Evolutionary conservation across 2,113 vertebrate species (phyloP).

Genomic region (Zosterops hypoxanthus): DNA sequence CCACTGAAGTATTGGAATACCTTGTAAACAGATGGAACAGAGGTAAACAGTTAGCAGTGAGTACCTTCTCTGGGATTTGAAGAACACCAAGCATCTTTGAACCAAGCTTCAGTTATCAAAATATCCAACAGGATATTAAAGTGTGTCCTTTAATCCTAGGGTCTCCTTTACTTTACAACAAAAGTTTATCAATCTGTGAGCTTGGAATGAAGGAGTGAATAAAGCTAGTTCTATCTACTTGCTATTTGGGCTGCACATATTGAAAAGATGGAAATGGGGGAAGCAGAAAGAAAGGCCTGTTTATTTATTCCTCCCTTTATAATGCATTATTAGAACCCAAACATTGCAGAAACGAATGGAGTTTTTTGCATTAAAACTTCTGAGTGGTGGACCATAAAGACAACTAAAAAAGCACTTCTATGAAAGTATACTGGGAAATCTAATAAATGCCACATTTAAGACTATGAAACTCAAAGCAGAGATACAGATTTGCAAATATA

Average conservation of each 20-base stretch:
- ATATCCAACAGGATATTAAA: constrained; percentile 3
- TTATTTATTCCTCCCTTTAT: background rate
- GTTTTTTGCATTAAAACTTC: background rate
- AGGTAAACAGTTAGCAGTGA: background rate
- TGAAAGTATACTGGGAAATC: background rate
- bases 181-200: background rate
- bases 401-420: background rate
- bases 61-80: background rate
- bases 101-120: background rate
- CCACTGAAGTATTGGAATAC: background rate
- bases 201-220: background rate
- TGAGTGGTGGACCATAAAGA: background rate
- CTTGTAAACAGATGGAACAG: background rate
- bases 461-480: background rate
- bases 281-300: background rate
- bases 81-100: background rate
- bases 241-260: background rate
- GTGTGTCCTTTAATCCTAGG: background rate
- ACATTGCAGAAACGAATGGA: background rate
- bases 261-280: background rate
- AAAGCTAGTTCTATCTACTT: background rate
- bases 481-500: background rate
- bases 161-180: background rate
- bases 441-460: background rate
- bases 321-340: background rate